Evolutionary conservation across 2,113 vertebrate species (phyloP).

Genomic region (Sphyrna mokarran): DNA sequence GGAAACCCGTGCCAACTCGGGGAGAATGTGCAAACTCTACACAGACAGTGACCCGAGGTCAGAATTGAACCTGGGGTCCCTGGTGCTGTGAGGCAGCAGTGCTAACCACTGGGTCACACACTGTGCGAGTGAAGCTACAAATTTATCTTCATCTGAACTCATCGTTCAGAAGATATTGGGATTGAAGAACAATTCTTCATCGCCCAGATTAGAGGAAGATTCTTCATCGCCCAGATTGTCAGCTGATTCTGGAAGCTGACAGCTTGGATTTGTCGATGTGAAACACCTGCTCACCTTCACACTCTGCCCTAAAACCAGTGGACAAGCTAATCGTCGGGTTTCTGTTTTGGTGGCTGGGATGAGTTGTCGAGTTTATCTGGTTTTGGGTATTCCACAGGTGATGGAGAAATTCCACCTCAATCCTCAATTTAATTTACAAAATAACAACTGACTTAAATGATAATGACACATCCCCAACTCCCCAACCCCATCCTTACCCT

Average conservation of each 20-base stretch:
- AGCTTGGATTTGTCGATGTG: neutral
- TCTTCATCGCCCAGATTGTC: neutral
- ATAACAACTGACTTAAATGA: neutral
- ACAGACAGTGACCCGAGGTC: too few relatives aligned
- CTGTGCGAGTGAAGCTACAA: neutral
- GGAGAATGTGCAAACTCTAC: too few relatives aligned
- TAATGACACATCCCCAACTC: too few relatives aligned
- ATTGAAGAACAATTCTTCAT: neutral
- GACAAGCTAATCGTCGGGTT: neutral
- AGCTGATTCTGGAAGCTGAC: neutral
- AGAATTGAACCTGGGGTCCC: too few relatives aligned
- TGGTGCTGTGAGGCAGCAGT: too few relatives aligned
- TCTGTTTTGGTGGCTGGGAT: neutral
- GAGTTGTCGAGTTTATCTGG: neutral
- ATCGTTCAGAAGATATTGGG: neutral
- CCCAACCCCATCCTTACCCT: neutral
- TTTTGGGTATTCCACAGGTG: neutral
- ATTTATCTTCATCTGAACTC: neutral
- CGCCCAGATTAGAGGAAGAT: neutral
- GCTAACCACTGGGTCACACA: too few relatives aligned
- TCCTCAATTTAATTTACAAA: neutral
- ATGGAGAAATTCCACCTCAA: neutral
- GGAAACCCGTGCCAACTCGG: too few relatives aligned
- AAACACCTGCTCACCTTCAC: neutral
- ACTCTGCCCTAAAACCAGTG: neutral